Conservation (phyloP, 2,113 vertebrate genomes). For the Herpetotheres cachinnans region DNA sequence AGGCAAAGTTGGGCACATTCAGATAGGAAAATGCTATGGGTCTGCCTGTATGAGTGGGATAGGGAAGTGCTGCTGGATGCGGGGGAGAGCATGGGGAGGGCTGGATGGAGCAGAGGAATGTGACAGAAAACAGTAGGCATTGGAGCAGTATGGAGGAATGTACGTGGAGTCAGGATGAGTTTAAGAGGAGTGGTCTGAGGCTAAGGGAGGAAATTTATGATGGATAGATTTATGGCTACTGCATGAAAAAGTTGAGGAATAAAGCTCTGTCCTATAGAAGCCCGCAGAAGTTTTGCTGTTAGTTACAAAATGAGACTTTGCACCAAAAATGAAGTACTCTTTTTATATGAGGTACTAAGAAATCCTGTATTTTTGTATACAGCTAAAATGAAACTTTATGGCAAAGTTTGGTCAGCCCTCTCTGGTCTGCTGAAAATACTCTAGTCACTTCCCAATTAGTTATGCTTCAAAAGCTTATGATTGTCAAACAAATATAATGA, state of each 20-base stretch:
- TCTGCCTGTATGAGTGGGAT: not conserved
- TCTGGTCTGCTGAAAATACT: not conserved
- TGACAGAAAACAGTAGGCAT: not conserved
- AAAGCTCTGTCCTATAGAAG: not conserved
- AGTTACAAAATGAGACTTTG: not conserved
- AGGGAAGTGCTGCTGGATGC: not conserved
- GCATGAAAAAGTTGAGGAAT: not conserved
- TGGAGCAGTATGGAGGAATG: not conserved
- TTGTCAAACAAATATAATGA: not conserved
- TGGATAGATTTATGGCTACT: not conserved
- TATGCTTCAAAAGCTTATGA: not conserved
- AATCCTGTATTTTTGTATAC: not conserved
- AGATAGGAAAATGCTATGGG: not conserved
- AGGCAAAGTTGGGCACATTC: not conserved
- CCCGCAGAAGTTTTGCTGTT: not conserved
- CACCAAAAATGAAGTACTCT: not conserved
- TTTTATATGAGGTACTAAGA: not conserved
- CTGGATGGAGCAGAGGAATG: not conserved
- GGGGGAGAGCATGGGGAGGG: not conserved
- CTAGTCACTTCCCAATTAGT: not conserved
- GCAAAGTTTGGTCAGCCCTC: not conserved
- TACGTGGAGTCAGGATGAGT: rapidly evolving
- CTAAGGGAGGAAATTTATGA: not conserved
- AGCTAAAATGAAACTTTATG: not conserved
- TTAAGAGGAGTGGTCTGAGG: not conserved